These are phyloP conservation scores for Drosophila elegans DNA, from an alignment of 1,140 invertebrate species.

Conservation along the genomic window DNA sequence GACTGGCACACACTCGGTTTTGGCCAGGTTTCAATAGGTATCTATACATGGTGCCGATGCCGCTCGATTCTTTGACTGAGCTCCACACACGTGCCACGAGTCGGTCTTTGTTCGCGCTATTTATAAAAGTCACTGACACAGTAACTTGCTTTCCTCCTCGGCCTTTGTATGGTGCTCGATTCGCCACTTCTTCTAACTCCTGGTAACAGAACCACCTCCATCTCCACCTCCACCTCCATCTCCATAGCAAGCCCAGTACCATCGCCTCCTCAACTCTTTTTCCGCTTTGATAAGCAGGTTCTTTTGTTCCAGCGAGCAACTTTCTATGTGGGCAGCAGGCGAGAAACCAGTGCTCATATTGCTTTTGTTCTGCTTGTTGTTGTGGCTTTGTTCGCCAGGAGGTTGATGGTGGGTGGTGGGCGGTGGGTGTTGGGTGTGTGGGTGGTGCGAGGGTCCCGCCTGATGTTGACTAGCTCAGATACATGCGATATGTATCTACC, in stretches of 20 bases:
- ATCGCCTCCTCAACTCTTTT: slow-evolving; percentile 64
- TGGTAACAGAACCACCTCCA: slow-evolving; percentile 16
- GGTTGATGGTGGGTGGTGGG: neutral
- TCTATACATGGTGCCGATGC: neutral
- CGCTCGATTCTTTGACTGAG: slow-evolving; percentile 48
- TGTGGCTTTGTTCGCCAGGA: slow-evolving; percentile 57
- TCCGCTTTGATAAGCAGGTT: slow-evolving; percentile 80
- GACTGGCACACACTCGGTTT: slow-evolving; percentile 2
- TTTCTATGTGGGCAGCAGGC: slow-evolving; percentile 63
- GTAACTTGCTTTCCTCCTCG: slow-evolving; percentile 69
- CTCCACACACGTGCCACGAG: slow-evolving; percentile 53
- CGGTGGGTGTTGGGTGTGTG: slow-evolving; percentile 2
- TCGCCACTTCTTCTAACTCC: slow-evolving; percentile 69
- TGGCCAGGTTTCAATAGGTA: slow-evolving; percentile 22
- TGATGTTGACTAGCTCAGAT: slow-evolving; percentile 62
- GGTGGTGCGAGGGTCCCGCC: neutral
- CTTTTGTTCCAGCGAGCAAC: slow-evolving; percentile 71
- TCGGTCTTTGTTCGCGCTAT: slow-evolving; percentile 77
- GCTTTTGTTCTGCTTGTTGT: slow-evolving; percentile 68
- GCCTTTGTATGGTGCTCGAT: slow-evolving; percentile 53
- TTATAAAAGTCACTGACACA: slow-evolving; percentile 82
- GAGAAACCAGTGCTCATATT: slow-evolving; percentile 63
- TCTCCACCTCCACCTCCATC: neutral
- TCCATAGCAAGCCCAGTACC: neutral
- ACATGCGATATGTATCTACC: slow-evolving; percentile 66